Evolutionary conservation across 2,113 vertebrate species (phyloP).

Genomic region (Microcebus murinus): DNA sequence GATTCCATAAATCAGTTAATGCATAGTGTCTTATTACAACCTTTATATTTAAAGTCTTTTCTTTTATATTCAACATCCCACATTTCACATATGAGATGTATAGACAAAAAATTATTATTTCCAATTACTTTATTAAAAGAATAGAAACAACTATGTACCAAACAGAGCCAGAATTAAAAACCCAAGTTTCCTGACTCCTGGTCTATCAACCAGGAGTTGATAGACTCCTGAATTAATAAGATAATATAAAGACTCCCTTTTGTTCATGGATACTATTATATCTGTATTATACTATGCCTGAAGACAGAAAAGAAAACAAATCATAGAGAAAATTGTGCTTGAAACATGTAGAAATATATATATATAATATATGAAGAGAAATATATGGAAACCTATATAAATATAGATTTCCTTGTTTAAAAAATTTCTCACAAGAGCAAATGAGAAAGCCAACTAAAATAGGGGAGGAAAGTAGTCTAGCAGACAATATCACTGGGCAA

Average conservation of each 20-base stretch:
- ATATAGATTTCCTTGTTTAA: not conserved
- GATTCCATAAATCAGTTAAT: not conserved
- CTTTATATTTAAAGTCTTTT: not conserved
- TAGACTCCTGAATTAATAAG: not conserved
- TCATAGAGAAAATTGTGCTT: not conserved
- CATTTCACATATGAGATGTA: not conserved
- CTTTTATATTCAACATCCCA: not conserved
- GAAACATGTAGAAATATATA: not conserved
- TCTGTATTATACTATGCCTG: not conserved
- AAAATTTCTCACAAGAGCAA: not conserved
- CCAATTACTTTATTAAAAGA: not conserved
- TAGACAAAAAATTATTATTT: conserved; percentile 17
- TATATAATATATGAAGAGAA: not conserved
- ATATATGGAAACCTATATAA: not conserved
- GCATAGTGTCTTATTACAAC: not conserved
- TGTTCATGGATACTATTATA: not conserved
- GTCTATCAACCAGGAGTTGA: too few species aligned
- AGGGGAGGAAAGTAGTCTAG: not conserved
- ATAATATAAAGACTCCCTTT: not conserved
- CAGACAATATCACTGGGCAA: not conserved
- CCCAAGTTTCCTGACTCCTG: not conserved
- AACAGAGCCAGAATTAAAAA: not conserved
- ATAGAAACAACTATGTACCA: not conserved
- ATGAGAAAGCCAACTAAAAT: conserved; percentile 9
- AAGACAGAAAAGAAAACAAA: not conserved